Percentiles rank a stretch among this genome's conserved stretches.
phyloP scores from a whole-genome alignment of 2,888 invertebrate species.

The Epirrhoe tristata region DNA sequence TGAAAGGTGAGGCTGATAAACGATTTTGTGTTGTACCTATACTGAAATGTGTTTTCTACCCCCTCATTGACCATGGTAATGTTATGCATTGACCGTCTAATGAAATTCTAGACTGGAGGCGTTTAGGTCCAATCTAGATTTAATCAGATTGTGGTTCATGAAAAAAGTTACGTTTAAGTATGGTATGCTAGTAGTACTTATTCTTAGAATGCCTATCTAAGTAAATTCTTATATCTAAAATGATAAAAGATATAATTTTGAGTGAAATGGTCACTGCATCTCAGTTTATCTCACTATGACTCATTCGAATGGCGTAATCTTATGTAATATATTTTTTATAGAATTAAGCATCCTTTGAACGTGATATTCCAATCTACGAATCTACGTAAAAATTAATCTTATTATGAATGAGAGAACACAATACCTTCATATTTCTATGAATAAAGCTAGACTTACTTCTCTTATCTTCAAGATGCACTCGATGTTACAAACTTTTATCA shows the following conservation, averaged over 20 bases:
- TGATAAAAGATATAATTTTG: neutral
- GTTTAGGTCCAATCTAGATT: slow-evolving; percentile 7
- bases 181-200: neutral
- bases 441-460: slow-evolving; percentile 3
- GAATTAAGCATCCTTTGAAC: neutral
- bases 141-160: neutral
- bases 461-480: slow-evolving; percentile 20
- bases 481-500: slow-evolving; percentile 2
- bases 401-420: too few relatives aligned
- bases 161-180: neutral
- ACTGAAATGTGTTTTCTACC: neutral
- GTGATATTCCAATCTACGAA: too few relatives aligned
- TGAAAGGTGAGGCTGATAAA: neutral
- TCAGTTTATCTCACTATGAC: slow-evolving; percentile 15
- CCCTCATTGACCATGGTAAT: slow-evolving; percentile 25
- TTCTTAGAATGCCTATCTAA: neutral
- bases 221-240: neutral
- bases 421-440: too few relatives aligned
- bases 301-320: slow-evolving; percentile 9
- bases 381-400: too few relatives aligned
- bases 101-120: slow-evolving; percentile 10
- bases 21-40: neutral
- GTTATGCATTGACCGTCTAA: slow-evolving; percentile 24
- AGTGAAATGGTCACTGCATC: neutral
- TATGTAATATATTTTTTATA: neutral